Conservation (phyloP, 53 echinoderm and acorn worm species). For the Hippasteria phrygiana region DNA sequence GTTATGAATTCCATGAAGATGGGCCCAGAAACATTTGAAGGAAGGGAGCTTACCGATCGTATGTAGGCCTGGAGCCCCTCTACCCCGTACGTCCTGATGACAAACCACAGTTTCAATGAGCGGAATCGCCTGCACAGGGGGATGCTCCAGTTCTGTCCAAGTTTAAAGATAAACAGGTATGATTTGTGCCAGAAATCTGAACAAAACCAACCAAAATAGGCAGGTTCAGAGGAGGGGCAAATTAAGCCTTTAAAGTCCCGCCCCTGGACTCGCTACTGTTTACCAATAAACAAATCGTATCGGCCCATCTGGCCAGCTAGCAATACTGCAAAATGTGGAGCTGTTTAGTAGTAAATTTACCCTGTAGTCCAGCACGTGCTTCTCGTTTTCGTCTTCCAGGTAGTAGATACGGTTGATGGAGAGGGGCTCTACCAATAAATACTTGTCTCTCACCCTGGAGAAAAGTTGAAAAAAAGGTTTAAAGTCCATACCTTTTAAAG, state of each 20-base stretch:
- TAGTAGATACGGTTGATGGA: constrained; percentile 77
- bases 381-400: constrained; percentile 74
- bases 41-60: constrained; percentile 68
- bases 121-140: constrained; percentile 80
- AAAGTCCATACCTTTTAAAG: background rate
- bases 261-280: no score
- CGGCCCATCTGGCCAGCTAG: background rate
- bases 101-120: constrained; percentile 85
- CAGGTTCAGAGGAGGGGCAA: background rate
- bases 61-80: constrained; percentile 80
- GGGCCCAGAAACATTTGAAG: constrained; percentile 4
- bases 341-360: constrained; percentile 17
- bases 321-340: background rate
- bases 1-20: no score
- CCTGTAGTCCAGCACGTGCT: constrained; percentile 75
- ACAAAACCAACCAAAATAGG: background rate
- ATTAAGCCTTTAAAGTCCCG: no score
- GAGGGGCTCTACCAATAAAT: constrained; percentile 66
- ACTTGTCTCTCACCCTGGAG: constrained; percentile 76
- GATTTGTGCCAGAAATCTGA: no score
- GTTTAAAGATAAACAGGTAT: background rate
- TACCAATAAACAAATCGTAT: no score
- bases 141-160: constrained; percentile 79
- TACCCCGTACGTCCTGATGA: constrained; percentile 79
- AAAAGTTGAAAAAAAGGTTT: background rate